Evolutionary conservation across 2,797 vertebrate genomes (phyloP).

Genomic region (Lagorchestes hirsutus): DNA sequence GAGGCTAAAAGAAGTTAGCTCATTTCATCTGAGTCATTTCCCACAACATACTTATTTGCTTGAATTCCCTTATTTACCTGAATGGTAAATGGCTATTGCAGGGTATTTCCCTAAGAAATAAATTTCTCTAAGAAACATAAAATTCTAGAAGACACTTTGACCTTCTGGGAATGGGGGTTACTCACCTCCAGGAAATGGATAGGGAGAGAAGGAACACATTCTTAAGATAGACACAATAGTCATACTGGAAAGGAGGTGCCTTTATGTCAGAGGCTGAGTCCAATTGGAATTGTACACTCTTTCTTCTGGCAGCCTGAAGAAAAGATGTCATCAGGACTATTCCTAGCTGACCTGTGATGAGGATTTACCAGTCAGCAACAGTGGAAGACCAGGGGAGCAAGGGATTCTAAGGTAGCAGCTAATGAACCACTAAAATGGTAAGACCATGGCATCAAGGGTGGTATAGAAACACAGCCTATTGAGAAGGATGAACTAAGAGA

Average conservation of each 20-base stretch:
- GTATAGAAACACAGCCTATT: neutral
- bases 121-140: neutral
- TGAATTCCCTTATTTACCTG: neutral
- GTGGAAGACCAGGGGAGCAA: neutral
- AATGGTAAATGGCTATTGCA: neutral
- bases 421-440: neutral
- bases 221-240: neutral
- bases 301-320: neutral
- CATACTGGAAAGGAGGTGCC: neutral
- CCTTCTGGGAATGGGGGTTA: neutral
- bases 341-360: neutral
- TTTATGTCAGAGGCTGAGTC: neutral
- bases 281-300: neutral
- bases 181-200: neutral
- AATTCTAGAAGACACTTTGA: neutral
- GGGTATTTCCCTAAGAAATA: neutral
- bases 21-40: neutral
- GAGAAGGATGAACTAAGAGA: neutral
- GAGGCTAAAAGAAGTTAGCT: neutral
- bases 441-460: neutral
- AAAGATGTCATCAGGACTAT: neutral
- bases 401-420: neutral
- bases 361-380: neutral
- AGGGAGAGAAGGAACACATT: neutral
- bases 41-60: neutral